Conservation (phyloP, 2,888 invertebrate genomes). For the Phlogophora meticulosa region DNA sequence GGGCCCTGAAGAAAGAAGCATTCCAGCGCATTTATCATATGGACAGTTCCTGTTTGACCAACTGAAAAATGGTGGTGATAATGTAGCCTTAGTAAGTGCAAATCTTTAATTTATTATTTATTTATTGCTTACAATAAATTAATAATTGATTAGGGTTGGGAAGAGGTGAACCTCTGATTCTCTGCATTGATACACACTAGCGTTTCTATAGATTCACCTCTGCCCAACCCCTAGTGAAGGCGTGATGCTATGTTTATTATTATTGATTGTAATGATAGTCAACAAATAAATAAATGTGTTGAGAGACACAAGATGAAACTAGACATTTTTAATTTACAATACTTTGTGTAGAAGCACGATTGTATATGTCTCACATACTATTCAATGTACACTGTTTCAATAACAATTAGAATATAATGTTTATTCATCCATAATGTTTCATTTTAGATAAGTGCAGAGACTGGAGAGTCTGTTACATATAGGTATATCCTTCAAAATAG, state of each 20-base stretch:
- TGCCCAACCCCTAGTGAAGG: too few relatives aligned
- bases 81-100: conserved; percentile 84
- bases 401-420: neutral
- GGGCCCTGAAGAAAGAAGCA: conserved; percentile 84
- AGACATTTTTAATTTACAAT: neutral
- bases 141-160: too few relatives aligned
- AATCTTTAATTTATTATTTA: too few relatives aligned
- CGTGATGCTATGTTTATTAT: too few relatives aligned
- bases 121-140: too few relatives aligned
- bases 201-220: too few relatives aligned
- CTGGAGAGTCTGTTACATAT: conserved; percentile 90
- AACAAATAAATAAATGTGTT: neutral
- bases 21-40: conserved; percentile 88
- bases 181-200: too few relatives aligned
- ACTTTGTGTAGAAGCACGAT: too few relatives aligned
- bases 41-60: conserved; percentile 90
- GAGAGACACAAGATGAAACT: neutral
- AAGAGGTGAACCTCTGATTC: too few relatives aligned
- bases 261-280: neutral
- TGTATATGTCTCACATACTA: too few relatives aligned
- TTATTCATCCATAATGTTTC: neutral
- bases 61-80: conserved; percentile 87
- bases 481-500: conserved; percentile 90
- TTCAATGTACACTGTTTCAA: too few relatives aligned
- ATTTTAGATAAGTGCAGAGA: conserved; percentile 91